Percentiles rank a stretch among this genome's conserved stretches.
These are phyloP conservation scores for Dysidea cf. avara DNA, from an alignment of 37 sponge, comb jelly and placozoan genomes.

Conservation along the genomic window DNA sequence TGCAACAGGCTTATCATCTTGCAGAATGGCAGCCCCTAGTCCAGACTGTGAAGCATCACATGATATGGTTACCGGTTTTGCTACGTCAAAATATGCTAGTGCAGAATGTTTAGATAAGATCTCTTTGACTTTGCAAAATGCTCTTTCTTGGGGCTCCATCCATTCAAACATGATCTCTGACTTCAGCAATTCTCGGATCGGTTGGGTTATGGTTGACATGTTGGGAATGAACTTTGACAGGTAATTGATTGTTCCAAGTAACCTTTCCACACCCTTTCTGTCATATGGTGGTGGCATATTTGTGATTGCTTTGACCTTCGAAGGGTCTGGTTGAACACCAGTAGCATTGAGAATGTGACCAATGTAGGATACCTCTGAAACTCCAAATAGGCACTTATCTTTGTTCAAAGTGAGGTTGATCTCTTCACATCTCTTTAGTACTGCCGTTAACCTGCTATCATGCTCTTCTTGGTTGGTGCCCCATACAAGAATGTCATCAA, in stretches of 20 bases:
- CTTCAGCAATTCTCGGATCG: constrained; percentile 11
- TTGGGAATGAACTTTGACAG: constrained; percentile 18
- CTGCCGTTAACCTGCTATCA: not conserved
- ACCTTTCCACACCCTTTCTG: constrained; percentile 18
- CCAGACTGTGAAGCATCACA: constrained; percentile 11
- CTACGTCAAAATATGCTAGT: constrained; percentile 19
- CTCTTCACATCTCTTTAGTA: not conserved
- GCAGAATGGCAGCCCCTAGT: constrained; percentile 28
- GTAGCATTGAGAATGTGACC: constrained; percentile 17
- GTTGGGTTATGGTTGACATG: constrained; percentile 14
- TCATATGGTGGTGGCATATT: constrained; percentile 30
- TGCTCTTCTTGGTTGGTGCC: constrained; percentile 17
- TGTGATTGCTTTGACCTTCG: constrained; percentile 22
- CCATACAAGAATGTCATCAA: constrained; percentile 4
- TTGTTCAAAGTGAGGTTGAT: constrained; percentile 13
- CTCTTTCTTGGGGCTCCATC: not conserved
- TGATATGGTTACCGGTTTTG: constrained; percentile 4
- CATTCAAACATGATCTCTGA: constrained; percentile 2
- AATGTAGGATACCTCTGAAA: constrained; percentile 12
- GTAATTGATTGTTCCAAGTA: constrained; percentile 24
- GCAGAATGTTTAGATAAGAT: constrained; percentile 1
- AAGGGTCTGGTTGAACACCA: constrained; percentile 18
- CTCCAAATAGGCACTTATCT: constrained; percentile 9
- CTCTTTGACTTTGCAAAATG: constrained; percentile 22
- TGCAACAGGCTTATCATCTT: constrained; percentile 19